Evolutionary conservation across 2,797 vertebrate species (phyloP).

Genomic region (Molossus alvarezi): DNA sequence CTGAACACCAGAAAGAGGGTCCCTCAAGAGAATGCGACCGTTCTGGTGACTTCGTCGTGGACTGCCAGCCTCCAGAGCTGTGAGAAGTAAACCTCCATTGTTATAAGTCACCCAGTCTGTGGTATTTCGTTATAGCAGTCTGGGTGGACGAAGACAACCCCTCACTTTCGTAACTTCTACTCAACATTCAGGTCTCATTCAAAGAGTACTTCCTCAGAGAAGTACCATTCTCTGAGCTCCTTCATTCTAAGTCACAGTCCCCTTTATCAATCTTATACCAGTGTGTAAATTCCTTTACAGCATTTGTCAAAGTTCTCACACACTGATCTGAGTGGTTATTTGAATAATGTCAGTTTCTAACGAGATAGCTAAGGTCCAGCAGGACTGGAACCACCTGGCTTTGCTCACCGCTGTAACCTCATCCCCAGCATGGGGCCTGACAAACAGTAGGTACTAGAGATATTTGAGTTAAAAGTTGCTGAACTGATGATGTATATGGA

Average conservation of each 20-base stretch:
- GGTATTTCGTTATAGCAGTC: not conserved
- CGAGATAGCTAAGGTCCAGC: not conserved
- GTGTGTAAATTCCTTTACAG: not conserved
- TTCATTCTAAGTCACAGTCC: not conserved
- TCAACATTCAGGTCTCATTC: not conserved
- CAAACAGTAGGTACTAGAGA: not conserved
- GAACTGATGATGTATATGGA: not conserved
- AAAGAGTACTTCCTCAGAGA: not conserved
- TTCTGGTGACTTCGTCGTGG: not conserved
- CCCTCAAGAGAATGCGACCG: not conserved
- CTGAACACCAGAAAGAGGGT: not conserved
- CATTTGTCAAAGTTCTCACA: not conserved
- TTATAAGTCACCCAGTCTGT: not conserved
- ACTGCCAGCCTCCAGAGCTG: not conserved
- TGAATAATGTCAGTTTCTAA: not conserved
- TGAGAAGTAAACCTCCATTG: not conserved
- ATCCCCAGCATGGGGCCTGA: not conserved
- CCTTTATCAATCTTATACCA: not conserved
- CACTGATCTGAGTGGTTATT: not conserved
- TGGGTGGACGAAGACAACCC: not conserved
- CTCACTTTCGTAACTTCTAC: not conserved
- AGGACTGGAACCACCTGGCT: not conserved
- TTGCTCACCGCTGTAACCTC: not conserved
- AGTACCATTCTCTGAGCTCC: not conserved
- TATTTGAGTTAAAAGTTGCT: not conserved